Percentiles rank a stretch among this genome's conserved stretches.
These are phyloP conservation scores for Poecilia latipinna DNA, from an alignment of 2,113 vertebrate species.

Conservation along the genomic window DNA sequence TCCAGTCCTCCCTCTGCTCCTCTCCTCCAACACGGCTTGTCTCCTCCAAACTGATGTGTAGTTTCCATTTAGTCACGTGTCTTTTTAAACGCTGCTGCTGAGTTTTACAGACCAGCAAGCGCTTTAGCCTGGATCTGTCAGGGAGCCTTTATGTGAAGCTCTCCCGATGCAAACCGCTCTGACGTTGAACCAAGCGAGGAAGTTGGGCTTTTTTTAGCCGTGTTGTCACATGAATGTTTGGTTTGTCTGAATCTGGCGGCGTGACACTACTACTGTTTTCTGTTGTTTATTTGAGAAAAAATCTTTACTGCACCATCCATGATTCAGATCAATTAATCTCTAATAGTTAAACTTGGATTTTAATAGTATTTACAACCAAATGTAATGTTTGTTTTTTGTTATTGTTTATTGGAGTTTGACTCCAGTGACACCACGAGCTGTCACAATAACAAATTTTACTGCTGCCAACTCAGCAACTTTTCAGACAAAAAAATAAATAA, in stretches of 20 bases:
- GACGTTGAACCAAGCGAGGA: conserved; percentile 41
- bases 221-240: conserved; percentile 31
- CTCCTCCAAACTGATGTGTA: conserved; percentile 29
- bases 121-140: conserved; percentile 38
- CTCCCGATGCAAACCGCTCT: conserved; percentile 25
- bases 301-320: too few relatives aligned
- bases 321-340: too few relatives aligned
- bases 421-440: too few relatives aligned
- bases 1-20: not conserved
- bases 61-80: conserved; percentile 28
- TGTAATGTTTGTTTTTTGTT: too few relatives aligned
- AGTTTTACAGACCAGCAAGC: conserved; percentile 40
- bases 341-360: too few relatives aligned
- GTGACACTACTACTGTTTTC: too few relatives aligned
- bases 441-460: too few relatives aligned
- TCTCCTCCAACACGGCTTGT: conserved; percentile 19
- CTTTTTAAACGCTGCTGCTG: conserved; percentile 17
- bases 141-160: conserved; percentile 31
- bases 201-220: conserved; percentile 35
- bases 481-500: too few relatives aligned
- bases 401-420: too few relatives aligned
- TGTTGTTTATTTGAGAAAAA: not conserved
- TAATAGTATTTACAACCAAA: too few relatives aligned
- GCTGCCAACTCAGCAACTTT: too few relatives aligned
- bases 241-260: conserved; percentile 7